phyloP scores from a whole-genome alignment of 1,140 invertebrate species.

The Asbolus verrucosus region DNA sequence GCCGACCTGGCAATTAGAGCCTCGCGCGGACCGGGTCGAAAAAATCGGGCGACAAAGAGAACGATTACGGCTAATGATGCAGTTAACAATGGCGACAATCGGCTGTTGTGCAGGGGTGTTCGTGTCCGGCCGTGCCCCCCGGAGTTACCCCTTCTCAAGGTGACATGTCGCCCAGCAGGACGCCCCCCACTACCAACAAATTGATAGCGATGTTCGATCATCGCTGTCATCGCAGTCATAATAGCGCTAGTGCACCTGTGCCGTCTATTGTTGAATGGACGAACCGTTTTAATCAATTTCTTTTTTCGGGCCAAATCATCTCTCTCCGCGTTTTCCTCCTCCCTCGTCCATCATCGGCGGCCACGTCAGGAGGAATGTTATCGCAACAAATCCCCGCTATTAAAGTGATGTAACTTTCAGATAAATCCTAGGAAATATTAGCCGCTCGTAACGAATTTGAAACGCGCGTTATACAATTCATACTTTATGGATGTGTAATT shows the following conservation, averaged over 20 bases:
- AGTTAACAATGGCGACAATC: constrained; percentile 44
- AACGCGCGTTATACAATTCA: constrained; percentile 32
- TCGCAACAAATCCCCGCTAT: constrained; percentile 34
- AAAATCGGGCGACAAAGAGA: constrained; percentile 2
- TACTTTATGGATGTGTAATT: constrained; percentile 42
- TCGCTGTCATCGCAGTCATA: constrained; percentile 44
- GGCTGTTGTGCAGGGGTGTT: constrained; percentile 26
- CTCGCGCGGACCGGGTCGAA: not conserved
- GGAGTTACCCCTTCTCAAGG: constrained; percentile 47
- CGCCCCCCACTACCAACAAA: constrained; percentile 36
- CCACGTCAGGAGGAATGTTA: constrained; percentile 16
- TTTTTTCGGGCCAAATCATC: too few species aligned
- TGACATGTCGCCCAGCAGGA: constrained; percentile 44
- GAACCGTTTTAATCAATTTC: too few species aligned
- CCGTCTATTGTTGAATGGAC: too few species aligned
- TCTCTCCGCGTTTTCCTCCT: not conserved
- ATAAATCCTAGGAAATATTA: constrained; percentile 45
- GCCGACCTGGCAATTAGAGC: constrained; percentile 1
- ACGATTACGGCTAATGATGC: constrained; percentile 45
- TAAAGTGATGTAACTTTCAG: constrained; percentile 42
- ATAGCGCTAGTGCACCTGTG: constrained; percentile 41
- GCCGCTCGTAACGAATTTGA: constrained; percentile 39
- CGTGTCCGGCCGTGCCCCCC: constrained; percentile 36
- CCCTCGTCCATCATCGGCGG: constrained; percentile 7
- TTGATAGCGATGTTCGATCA: constrained; percentile 46